These are phyloP conservation scores for Dysdera silvatica DNA, from an alignment of 1,140 invertebrate genomes.

Conservation along the genomic window DNA sequence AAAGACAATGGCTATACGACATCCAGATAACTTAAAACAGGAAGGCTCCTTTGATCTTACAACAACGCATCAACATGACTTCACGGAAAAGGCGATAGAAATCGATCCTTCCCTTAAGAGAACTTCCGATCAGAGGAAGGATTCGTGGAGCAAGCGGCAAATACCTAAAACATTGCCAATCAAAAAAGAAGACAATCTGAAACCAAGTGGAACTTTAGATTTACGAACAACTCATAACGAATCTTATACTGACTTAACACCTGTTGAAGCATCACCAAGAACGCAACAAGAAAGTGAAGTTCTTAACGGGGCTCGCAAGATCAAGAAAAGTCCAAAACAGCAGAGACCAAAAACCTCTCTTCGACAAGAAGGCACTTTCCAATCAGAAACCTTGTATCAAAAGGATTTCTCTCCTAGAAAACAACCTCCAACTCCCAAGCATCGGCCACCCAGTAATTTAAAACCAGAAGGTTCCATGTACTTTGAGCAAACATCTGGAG, in stretches of 20 bases:
- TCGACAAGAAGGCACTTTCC: constrained; percentile 7
- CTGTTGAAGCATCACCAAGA: no score
- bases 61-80: constrained; percentile 34
- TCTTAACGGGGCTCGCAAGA: no score
- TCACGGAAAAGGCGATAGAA: background rate
- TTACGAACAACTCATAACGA: constrained; percentile 11
- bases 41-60: constrained; percentile 43
- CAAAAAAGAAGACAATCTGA: constrained; percentile 2
- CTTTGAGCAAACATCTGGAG: constrained; percentile 16
- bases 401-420: constrained; percentile 2
- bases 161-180: constrained; percentile 11
- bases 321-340: background rate
- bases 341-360: constrained; percentile 14
- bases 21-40: constrained; percentile 38
- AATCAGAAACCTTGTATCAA: constrained; percentile 23
- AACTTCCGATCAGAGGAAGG: background rate
- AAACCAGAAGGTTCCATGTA: constrained; percentile 19
- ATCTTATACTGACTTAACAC: background rate
- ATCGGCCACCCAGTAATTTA: background rate
- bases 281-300: no score
- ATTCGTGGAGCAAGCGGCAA: constrained; percentile 9
- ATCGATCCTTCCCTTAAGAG: background rate
- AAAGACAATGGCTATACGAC: constrained; percentile 34
- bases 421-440: background rate
- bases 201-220: background rate